Base-by-base conservation (phyloP, 2,888 invertebrate species). In the Eudemis profundana region DNA sequence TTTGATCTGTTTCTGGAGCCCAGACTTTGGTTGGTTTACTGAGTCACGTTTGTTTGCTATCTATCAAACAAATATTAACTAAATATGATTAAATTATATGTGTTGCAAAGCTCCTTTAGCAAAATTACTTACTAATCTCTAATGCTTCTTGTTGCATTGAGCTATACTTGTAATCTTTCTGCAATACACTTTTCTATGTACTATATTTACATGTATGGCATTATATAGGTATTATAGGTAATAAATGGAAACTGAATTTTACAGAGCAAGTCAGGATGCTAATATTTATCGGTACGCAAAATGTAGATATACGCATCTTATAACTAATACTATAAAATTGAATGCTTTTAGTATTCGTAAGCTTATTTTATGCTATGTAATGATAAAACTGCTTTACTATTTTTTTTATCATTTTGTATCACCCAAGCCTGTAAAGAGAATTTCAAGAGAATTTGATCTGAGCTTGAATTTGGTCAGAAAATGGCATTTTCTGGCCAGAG, bases 221-320 rank as follows among this genome's bases (percentile, higher is more conserved):
- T 29, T 29, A n/a, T 8, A 50, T 29, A 40, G 1, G 1, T 42
- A 14, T 42, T 47, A 21, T 27, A 8, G 46, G 42, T 66, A 56
- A n/a, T 38, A 14, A 38, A 59, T 59, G 56, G 17, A 79, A 78
- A 72, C 72, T 78, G 70, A 72, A 81, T 86, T 84, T 90, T 90
- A 71, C 91, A 91, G 91, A 91, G 85, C 89, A 85, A 91, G 91
- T 89, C 89, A 88, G 85, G 91, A 91, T 77, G 87, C 88, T 84
- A 90, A 90, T 85, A 85, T 90, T 75, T 85, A 81, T 86, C 84
- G 90, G 90, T 90, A 90, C 79, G 90, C 78, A 77, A 78, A 74
- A 74, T 68, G 74, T 70, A 63, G 33, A 56, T 57, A 73, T 69
- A 53, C 46, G 44, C 66, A 61, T 72, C 51, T 68, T 67, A 64